phyloP scores from a whole-genome alignment of 2,888 invertebrate genomes.

The Leptopilina drosophilae region DNA sequence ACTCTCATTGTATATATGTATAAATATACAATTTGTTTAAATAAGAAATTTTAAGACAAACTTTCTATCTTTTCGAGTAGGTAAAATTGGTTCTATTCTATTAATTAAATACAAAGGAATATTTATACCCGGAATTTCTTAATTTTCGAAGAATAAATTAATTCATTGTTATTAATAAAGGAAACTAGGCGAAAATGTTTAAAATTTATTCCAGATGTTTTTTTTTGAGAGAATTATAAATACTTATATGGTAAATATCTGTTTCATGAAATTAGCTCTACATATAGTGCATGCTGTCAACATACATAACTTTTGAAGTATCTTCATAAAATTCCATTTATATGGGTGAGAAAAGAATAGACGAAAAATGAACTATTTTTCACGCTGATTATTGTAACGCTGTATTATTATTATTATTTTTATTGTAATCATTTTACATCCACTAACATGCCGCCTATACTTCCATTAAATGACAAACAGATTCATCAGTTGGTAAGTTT shows the following conservation, averaged over 20 bases:
- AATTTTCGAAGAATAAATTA: no score
- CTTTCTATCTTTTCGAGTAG: no score
- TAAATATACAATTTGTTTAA: no score
- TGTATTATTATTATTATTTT: slow-evolving; percentile 54
- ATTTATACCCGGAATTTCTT: no score
- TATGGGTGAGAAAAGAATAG: slow-evolving; percentile 46
- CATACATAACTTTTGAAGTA: slow-evolving; percentile 55
- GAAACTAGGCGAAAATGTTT: background rate
- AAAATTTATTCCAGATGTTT: background rate
- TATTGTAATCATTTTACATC: slow-evolving; percentile 61
- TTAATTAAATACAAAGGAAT: no score
- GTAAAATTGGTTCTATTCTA: no score
- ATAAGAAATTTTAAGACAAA: no score
- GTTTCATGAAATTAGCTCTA: slow-evolving; percentile 56
- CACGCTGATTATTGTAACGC: slow-evolving; percentile 48
- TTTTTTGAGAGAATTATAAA: background rate
- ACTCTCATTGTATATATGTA: background rate
- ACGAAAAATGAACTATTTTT: slow-evolving; percentile 47
- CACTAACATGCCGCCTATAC: slow-evolving; percentile 72
- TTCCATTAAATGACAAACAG: slow-evolving; percentile 78
- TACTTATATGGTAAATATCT: slow-evolving; percentile 23
- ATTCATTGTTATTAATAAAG: background rate
- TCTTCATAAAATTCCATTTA: slow-evolving; percentile 51
- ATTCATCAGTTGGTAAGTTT: slow-evolving; percentile 80
- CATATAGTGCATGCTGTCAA: slow-evolving; percentile 65